These are phyloP conservation scores for Penaeus chinensis DNA, from an alignment of 1,140 invertebrate genomes.

Conservation along the genomic window DNA sequence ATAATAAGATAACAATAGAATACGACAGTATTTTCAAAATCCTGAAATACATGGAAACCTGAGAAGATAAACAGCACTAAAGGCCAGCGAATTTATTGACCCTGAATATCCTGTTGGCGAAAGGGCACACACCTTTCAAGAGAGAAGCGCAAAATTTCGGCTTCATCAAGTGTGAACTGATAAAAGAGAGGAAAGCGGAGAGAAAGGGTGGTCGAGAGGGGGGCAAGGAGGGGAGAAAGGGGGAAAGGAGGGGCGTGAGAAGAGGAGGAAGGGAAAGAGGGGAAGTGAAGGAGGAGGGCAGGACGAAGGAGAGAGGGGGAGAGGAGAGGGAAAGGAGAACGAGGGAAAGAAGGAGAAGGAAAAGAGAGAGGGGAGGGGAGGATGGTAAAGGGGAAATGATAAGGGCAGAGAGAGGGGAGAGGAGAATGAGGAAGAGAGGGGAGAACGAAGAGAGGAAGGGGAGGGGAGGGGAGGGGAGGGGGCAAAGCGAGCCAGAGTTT, in stretches of 20 bases:
- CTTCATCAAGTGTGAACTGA: neutral
- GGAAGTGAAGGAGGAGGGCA: too few species aligned
- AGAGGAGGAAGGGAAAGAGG: too few species aligned
- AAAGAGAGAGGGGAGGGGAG: too few species aligned
- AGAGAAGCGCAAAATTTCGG: too few species aligned
- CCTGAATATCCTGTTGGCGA: too few species aligned
- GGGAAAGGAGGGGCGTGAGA: too few species aligned
- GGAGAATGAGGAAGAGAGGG: neutral
- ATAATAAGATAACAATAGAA: neutral
- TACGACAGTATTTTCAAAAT: neutral
- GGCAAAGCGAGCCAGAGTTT: neutral
- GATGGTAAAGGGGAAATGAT: neutral
- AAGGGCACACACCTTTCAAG: too few species aligned
- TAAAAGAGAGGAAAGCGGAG: neutral
- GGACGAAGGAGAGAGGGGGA: neutral
- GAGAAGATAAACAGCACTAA: too few species aligned
- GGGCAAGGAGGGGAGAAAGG: neutral
- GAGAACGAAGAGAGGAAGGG: too few species aligned
- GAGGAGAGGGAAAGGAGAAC: too few species aligned
- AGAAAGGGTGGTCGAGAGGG: neutral
- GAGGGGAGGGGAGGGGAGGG: neutral
- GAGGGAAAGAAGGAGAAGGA: neutral
- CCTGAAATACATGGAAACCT: too few species aligned
- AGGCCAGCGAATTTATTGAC: too few species aligned
- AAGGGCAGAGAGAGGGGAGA: constrained; percentile 23